Base-by-base conservation (phyloP, 2,888 invertebrate genomes). In the Eupithecia vulgata region DNA sequence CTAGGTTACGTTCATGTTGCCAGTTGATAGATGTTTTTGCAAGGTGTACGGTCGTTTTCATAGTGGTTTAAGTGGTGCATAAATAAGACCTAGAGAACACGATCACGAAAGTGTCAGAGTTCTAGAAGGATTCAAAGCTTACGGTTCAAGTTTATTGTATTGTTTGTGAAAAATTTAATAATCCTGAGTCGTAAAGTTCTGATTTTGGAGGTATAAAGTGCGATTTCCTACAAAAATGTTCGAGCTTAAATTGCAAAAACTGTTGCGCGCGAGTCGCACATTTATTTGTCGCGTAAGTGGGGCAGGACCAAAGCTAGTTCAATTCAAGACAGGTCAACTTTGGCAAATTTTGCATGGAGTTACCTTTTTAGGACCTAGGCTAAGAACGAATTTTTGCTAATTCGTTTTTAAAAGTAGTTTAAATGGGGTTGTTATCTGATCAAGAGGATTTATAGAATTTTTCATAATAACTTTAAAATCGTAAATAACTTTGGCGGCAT, bases 281-380 rank as follows among this genome's bases (percentile, higher is more conserved):
- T 82, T 84, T 85, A 87, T 85, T 84, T 83, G 85, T 84, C 83
- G 84, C 82, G 82, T 83, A 81, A 83, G 82, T 83, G 79, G 81
- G 75, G 79, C 81, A 81, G 77, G 78, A 77, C 78, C 79, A 45
- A n/a, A 42, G 42, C 42, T 42, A 42, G 42, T 42, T 17, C 15
- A 42, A 42, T 42, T 17, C 15, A 42, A 42, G 42, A 40, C 13
- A 40, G 2, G 13, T 40, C 15, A 42, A 15, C 13, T 15, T 13
- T 40, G 12, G 10, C 10, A 42, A 42, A 42, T 13, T 42, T 42
- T 10, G n/a, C n/a, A n/a, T n/a, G n/a, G n/a, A n/a, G n/a, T n/a
- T n/a, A n/a, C n/a, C n/a, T n/a, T n/a, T n/a, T n/a, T n/a, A n/a
- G n/a, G n/a, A n/a, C n/a, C n/a, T n/a, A n/a, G n/a, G n/a, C n/a